These are phyloP conservation scores for Rapana venosa DNA, from an alignment of 2,888 invertebrate genomes.

Conservation along the genomic window DNA sequence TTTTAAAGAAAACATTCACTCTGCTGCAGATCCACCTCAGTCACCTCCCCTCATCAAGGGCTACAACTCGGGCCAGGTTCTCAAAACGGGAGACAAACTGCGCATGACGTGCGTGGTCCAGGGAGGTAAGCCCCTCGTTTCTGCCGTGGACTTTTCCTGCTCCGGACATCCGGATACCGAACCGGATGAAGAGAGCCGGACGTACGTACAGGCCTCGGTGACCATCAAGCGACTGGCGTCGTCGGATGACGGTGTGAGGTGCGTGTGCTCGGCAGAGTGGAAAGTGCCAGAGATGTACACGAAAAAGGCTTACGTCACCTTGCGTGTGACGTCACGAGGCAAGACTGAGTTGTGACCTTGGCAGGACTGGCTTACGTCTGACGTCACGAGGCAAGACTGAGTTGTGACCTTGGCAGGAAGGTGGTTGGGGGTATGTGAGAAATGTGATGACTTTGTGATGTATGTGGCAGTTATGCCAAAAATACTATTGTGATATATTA, in stretches of 20 bases:
- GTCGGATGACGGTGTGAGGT: not conserved
- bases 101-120: slow-evolving; percentile 21
- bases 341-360: too few relatives aligned
- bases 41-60: not conserved
- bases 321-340: not conserved
- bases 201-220: slow-evolving; percentile 30
- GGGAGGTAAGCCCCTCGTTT: slow-evolving; percentile 24
- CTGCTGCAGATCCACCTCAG: slow-evolving; percentile 16
- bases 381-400: not conserved
- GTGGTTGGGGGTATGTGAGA: too few relatives aligned
- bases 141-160: slow-evolving; percentile 14
- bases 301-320: not conserved
- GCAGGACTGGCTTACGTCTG: slow-evolving; percentile 1
- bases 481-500: too few relatives aligned
- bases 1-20: not conserved
- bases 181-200: not conserved
- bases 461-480: too few relatives aligned
- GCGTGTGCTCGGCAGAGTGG: slow-evolving; percentile 7
- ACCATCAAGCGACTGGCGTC: slow-evolving; percentile 7
- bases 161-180: not conserved
- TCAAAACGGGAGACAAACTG: not conserved
- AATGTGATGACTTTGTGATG: too few relatives aligned
- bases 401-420: too few relatives aligned
- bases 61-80: not conserved
- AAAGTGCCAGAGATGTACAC: not conserved